Conservation (phyloP, 2,888 invertebrate species). For the Neuroscelio doddi region DNA sequence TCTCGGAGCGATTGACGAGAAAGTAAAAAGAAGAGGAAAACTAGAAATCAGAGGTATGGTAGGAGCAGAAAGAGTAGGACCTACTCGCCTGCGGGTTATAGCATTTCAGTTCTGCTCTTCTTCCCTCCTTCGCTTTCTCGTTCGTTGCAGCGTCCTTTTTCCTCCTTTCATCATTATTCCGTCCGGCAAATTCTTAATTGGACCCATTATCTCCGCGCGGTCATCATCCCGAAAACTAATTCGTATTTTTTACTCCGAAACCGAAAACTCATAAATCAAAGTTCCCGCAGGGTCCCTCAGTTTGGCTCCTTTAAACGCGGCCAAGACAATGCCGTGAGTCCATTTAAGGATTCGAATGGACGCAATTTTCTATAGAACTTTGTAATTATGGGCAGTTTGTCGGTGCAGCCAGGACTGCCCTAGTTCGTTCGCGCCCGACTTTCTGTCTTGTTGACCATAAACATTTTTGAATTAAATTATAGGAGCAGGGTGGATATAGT, state of each 20-base stretch:
- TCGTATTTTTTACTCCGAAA: slow-evolving; percentile 71
- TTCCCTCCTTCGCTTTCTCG: slow-evolving; percentile 35
- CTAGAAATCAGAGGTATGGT: slow-evolving; percentile 24
- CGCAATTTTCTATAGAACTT: slow-evolving; percentile 72
- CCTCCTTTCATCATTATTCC: slow-evolving; percentile 50
- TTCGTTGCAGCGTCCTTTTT: slow-evolving; percentile 41
- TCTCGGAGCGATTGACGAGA: slow-evolving; percentile 18
- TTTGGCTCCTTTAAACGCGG: slow-evolving; percentile 53
- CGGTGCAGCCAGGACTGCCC: slow-evolving; percentile 57
- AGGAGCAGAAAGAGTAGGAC: slow-evolving; percentile 34
- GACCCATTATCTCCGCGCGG: slow-evolving; percentile 71
- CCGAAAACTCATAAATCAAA: slow-evolving; percentile 72
- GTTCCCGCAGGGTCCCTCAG: slow-evolving; percentile 54
- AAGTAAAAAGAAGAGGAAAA: slow-evolving; percentile 20
- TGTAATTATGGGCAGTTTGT: slow-evolving; percentile 72
- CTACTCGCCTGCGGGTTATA: slow-evolving; percentile 39
- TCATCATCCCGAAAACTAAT: slow-evolving; percentile 72
- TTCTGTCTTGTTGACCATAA: slow-evolving; percentile 60
- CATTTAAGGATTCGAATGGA: slow-evolving; percentile 71
- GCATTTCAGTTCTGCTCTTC: slow-evolving; percentile 40
- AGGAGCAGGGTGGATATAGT: slow-evolving; percentile 43
- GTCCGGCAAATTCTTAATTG: slow-evolving; percentile 70
- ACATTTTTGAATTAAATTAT: slow-evolving; percentile 67
- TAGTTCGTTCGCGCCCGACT: slow-evolving; percentile 45
- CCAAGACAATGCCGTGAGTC: slow-evolving; percentile 67